A percentile compares a stretch with the other conserved stretches of the same genome.
These are phyloP conservation scores for Calidris pygmaea DNA, from an alignment of 2,113 vertebrate genomes.

Conservation along the genomic window DNA sequence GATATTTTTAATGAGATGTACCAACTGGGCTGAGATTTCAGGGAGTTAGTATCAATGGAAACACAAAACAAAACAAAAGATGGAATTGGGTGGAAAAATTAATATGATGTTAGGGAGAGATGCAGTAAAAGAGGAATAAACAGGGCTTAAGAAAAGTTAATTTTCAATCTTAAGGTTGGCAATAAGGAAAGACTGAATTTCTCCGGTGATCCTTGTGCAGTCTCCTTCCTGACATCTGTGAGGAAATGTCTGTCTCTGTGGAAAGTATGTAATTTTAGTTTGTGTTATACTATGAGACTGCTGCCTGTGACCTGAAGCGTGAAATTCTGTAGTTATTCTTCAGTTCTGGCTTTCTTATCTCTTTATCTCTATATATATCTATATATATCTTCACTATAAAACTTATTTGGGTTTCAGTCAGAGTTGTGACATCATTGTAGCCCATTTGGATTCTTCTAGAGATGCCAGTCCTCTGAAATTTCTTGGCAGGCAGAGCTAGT, in stretches of 20 bases:
- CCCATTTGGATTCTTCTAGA: not conserved
- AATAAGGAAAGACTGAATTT: not conserved
- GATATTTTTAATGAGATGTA: not conserved
- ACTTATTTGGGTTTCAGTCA: not conserved
- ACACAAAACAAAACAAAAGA: not conserved
- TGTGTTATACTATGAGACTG: not conserved
- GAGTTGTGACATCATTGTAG: not conserved
- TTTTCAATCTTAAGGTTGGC: not conserved
- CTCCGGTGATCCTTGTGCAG: not conserved
- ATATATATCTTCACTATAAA: not conserved
- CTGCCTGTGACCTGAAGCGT: not conserved
- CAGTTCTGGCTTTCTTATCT: not conserved
- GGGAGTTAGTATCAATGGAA: not conserved
- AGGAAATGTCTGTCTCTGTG: not conserved
- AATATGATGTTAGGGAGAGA: not conserved
- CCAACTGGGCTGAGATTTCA: not conserved
- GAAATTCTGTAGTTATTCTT: not conserved
- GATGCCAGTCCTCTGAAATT: not conserved
- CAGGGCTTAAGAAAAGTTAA: not conserved
- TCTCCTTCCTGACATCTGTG: not conserved
- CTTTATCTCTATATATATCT: not conserved
- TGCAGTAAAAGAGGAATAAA: not conserved
- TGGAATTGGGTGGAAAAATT: not conserved
- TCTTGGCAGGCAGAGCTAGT: not conserved
- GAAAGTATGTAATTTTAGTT: not conserved